These are phyloP conservation scores for Macquaria ambigua DNA, from an alignment of 2,113 vertebrate genomes.

Conservation along the genomic window DNA sequence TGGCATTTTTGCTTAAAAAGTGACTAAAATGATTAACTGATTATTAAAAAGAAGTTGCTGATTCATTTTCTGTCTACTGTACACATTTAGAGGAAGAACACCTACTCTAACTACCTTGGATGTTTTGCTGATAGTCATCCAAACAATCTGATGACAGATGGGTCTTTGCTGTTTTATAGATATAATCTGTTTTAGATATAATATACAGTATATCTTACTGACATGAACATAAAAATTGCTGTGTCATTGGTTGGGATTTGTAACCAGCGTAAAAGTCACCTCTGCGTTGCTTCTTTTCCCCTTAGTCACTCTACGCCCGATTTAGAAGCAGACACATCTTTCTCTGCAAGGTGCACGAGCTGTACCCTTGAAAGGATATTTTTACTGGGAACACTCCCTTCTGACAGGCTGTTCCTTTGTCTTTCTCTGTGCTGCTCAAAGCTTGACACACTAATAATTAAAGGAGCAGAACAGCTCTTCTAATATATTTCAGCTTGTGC, in stretches of 20 bases:
- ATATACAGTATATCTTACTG: neutral
- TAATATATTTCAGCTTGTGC: neutral
- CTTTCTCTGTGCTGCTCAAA: conserved; percentile 16
- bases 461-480: conserved; percentile 18
- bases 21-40: no score
- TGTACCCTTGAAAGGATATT: conserved; percentile 73
- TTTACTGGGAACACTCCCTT: conserved; percentile 62
- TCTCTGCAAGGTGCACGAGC: conserved; percentile 72
- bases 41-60: no score
- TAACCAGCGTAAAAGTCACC: conserved; percentile 69
- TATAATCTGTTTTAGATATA: no score
- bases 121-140: neutral
- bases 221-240: conserved; percentile 53
- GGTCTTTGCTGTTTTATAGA: neutral
- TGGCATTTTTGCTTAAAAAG: neutral
- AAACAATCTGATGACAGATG: conserved; percentile 1
- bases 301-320: conserved; percentile 71
- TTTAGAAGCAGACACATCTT: conserved; percentile 75
- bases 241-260: conserved; percentile 62
- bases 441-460: conserved; percentile 22
- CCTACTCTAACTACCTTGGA: neutral
- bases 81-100: neutral
- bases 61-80: neutral
- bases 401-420: conserved; percentile 49
- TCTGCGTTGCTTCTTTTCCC: conserved; percentile 63